Evolutionary conservation across 2,113 vertebrate genomes (phyloP).

Genomic region (Rallus limicola): DNA sequence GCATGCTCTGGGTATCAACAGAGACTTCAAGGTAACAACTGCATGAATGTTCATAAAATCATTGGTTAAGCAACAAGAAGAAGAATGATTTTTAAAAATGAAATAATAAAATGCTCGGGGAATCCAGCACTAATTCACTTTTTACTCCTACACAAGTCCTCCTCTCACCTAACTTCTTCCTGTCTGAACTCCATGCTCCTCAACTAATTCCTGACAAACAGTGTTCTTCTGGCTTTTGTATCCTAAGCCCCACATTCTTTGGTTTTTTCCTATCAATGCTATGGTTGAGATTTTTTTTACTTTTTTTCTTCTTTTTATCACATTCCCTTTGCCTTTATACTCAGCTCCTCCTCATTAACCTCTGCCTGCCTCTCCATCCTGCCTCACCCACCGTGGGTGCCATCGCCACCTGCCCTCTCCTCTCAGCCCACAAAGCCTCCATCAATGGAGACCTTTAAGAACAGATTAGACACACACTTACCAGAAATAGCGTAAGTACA

Average conservation of each 20-base stretch:
- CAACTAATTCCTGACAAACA: not conserved
- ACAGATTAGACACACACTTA: constrained; percentile 6
- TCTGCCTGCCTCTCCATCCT: not conserved
- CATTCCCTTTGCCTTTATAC: not conserved
- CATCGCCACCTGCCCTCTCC: not conserved
- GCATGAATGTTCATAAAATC: not conserved
- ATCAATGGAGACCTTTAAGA: not conserved
- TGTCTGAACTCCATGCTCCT: not conserved
- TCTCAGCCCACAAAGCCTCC: not conserved
- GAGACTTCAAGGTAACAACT: not conserved
- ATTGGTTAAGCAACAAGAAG: not conserved
- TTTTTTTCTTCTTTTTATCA: not conserved
- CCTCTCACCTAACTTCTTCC: not conserved
- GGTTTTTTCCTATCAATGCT: not conserved
- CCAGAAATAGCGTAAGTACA: constrained; percentile 29
- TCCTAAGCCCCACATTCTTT: not conserved
- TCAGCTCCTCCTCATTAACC: not conserved
- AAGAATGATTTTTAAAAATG: not conserved
- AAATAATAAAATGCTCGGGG: not conserved
- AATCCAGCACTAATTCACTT: not conserved
- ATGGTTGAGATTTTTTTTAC: not conserved
- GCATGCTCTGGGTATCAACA: not conserved
- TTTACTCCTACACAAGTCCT: not conserved
- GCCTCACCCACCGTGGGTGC: not conserved
- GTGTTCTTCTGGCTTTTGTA: not conserved